phyloP scores from a whole-genome alignment of 2,797 vertebrate genomes.

The Borostomias antarcticus region DNA sequence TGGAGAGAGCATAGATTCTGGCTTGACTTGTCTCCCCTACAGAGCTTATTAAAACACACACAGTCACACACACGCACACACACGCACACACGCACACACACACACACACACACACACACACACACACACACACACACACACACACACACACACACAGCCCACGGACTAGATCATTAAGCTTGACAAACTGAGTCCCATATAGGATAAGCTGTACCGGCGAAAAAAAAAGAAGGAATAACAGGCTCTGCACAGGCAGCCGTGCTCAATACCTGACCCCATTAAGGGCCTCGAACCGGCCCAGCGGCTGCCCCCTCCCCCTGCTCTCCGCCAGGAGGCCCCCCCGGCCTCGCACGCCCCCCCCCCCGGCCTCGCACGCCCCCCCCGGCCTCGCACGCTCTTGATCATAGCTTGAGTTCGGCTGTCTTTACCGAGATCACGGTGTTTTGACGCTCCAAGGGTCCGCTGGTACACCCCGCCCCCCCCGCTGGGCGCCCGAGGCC shows the following conservation, averaged over 20 bases:
- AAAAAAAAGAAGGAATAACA: conserved; percentile 55
- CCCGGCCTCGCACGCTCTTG: conserved; percentile 8
- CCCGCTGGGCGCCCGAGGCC: not conserved
- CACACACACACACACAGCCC: conserved; percentile 36
- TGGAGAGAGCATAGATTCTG: conserved; percentile 53
- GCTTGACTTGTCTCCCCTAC: conserved; percentile 59
- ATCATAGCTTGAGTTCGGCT: conserved; percentile 42
- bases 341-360: conserved; percentile 13
- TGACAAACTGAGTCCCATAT: conserved; percentile 54
- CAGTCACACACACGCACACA: conserved; percentile 15
- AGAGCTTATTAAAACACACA: conserved; percentile 75
- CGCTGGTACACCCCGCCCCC: conserved; percentile 32
- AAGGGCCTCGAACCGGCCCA: conserved; percentile 40
- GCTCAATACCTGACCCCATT: conserved; percentile 66
- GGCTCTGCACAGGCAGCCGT: conserved; percentile 31
- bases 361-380: conserved; percentile 26
- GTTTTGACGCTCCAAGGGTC: conserved; percentile 36
- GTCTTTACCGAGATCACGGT: conserved; percentile 40
- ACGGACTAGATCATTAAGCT: conserved; percentile 57
- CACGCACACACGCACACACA: conserved; percentile 16
- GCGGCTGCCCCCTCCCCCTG: conserved; percentile 38
- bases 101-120: conserved; percentile 22
- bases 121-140: conserved; percentile 37
- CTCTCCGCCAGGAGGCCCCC: conserved; percentile 36
- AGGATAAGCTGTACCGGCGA: conserved; percentile 50